phyloP scores from a whole-genome alignment of 1,140 invertebrate species.

The Magallana gigas region DNA sequence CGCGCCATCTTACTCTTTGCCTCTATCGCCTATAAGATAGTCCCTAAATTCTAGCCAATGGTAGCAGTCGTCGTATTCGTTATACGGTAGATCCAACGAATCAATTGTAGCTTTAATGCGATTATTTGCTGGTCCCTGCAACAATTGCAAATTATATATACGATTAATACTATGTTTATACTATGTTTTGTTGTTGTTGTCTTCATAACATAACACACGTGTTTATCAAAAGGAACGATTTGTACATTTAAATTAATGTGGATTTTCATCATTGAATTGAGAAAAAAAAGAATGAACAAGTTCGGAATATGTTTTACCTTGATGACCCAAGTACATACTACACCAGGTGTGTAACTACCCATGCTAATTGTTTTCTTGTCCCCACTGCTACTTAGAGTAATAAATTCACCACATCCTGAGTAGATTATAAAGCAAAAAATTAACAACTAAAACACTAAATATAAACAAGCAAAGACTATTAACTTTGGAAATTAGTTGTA shows the following conservation, averaged over 20 bases:
- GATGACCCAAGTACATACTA: not conserved
- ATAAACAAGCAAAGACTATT: not conserved
- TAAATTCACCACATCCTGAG: not conserved
- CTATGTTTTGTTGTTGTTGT: no score
- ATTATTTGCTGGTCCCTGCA: not conserved
- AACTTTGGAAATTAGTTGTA: not conserved
- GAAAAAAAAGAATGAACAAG: no score
- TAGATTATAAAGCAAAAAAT: not conserved
- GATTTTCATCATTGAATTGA: no score
- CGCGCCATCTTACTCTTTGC: conserved; percentile 3
- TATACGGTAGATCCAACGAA: not conserved
- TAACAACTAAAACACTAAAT: not conserved
- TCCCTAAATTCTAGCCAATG: conserved; percentile 20
- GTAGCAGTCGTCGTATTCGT: not conserved
- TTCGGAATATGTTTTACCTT: not conserved
- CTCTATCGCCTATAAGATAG: not conserved
- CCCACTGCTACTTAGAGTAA: not conserved
- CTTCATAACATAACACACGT: no score
- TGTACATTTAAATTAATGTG: no score
- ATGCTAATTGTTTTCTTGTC: not conserved
- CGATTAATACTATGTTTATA: no score
- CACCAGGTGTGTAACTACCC: not conserved
- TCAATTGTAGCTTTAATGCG: not conserved
- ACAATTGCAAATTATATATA: not conserved
- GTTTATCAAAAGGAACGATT: no score